Percentiles rank a stretch among this genome's conserved stretches.
Conservation (phyloP, 2,888 invertebrate species). For the Sinodicranocentrus sp. region DNA sequence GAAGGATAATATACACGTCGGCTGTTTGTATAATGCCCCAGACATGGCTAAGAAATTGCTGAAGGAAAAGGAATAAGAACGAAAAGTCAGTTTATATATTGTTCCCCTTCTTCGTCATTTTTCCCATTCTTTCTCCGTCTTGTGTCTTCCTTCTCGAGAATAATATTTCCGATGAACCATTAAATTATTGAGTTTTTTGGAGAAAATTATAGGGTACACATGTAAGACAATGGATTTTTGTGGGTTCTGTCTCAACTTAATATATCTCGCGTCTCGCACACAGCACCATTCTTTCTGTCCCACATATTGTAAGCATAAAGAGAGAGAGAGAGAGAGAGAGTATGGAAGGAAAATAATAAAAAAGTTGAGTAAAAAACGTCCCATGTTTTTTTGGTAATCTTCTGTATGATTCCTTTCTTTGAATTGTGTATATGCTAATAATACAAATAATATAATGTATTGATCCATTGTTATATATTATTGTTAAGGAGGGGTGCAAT, state of each 20-base stretch:
- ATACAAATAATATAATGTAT: background rate
- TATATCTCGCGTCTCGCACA: constrained; percentile 50
- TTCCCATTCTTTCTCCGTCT: constrained; percentile 52
- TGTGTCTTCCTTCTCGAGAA: constrained; percentile 63
- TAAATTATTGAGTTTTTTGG: constrained; percentile 77
- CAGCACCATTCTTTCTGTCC: constrained; percentile 19
- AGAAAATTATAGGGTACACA: constrained; percentile 76
- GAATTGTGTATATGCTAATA: constrained; percentile 13
- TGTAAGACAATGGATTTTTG: constrained; percentile 76
- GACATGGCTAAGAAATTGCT: too few species aligned
- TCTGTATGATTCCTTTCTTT: background rate
- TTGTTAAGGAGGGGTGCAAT: too few species aligned
- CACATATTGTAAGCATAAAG: background rate
- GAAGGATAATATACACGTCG: too few species aligned
- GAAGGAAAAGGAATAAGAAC: background rate
- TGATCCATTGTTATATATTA: background rate
- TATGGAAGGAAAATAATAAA: background rate
- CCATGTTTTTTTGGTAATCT: background rate
- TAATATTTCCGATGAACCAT: constrained; percentile 77
- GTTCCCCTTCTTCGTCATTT: constrained; percentile 49
- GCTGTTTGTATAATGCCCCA: too few species aligned
- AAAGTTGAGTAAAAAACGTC: background rate
- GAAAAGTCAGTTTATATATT: constrained; percentile 32
- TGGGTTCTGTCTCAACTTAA: constrained; percentile 75
- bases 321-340: background rate